A percentile compares a stretch with the other conserved stretches of the same genome.
Evolutionary conservation across 2,888 invertebrate genomes (phyloP).

Genomic region (Trachelus iudaicus): DNA sequence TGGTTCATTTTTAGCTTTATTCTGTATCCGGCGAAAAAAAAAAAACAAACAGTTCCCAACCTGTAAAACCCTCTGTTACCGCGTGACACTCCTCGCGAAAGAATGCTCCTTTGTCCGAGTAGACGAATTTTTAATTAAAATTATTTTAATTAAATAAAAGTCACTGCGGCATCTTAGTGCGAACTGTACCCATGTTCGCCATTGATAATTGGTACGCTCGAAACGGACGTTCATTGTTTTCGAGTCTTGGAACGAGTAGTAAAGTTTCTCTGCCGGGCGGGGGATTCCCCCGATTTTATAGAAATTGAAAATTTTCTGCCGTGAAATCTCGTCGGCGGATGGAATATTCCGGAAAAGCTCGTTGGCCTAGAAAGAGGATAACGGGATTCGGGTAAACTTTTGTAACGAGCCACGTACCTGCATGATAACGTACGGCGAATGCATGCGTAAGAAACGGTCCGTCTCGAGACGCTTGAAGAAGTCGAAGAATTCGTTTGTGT

Average conservation of each 20-base stretch:
- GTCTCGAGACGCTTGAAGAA: constrained; percentile 30
- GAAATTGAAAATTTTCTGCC: background rate
- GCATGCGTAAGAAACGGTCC: background rate
- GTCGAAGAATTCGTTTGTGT: constrained; percentile 53
- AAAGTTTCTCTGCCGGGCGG: background rate
- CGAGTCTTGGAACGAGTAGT: background rate
- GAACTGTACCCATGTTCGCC: background rate
- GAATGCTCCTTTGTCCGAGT: background rate
- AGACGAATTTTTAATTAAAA: background rate
- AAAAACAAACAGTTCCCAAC: too few species aligned
- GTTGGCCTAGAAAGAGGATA: background rate
- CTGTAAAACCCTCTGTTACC: background rate
- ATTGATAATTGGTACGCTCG: background rate
- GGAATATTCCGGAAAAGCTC: background rate
- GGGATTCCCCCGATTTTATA: background rate
- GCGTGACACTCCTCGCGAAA: background rate
- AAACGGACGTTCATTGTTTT: background rate
- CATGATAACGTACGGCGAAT: background rate
- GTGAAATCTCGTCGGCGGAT: background rate
- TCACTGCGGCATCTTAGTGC: background rate
- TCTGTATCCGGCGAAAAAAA: background rate
- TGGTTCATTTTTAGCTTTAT: constrained; percentile 4
- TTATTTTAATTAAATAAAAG: background rate
- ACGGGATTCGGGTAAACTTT: background rate
- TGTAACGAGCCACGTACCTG: background rate